Conservation (phyloP, 2,797 vertebrate genomes). For the Ambastaia sidthimunki region DNA sequence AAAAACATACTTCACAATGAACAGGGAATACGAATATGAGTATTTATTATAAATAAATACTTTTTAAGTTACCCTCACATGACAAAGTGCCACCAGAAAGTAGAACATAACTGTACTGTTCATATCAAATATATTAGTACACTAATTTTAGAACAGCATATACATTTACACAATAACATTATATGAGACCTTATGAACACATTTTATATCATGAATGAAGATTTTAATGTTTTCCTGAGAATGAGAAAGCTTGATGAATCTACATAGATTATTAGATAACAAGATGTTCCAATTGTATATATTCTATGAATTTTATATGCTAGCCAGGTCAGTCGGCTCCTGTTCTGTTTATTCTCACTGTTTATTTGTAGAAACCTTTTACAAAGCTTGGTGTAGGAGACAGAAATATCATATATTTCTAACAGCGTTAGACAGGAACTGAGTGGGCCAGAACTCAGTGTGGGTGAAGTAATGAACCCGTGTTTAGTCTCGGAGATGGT, state of each 20-base stretch:
- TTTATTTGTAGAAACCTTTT: background rate
- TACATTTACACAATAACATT: background rate
- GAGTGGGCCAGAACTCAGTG: conserved; percentile 18
- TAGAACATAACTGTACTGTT: too few species aligned
- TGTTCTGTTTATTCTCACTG: background rate
- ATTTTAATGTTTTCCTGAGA: background rate
- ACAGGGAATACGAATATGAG: too few species aligned
- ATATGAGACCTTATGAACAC: background rate
- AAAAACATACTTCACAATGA: background rate
- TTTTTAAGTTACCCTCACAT: too few species aligned
- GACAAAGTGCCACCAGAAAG: too few species aligned
- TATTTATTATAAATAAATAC: too few species aligned
- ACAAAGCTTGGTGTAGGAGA: conserved; percentile 23
- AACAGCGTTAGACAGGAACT: conserved; percentile 1
- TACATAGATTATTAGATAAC: background rate
- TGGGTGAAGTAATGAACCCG: conserved; percentile 36
- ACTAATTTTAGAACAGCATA: background rate
- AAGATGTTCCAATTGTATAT: background rate
- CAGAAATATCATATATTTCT: conserved; percentile 31
- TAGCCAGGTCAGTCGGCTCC: background rate
- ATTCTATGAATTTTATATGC: background rate
- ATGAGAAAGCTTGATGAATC: background rate
- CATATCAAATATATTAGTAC: too few species aligned
- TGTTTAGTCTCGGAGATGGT: conserved; percentile 29
- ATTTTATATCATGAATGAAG: background rate